Percentiles rank a stretch among this genome's conserved stretches.
Evolutionary conservation across 2,113 vertebrate species (phyloP).

Genomic region (Heteronetta atricapilla): DNA sequence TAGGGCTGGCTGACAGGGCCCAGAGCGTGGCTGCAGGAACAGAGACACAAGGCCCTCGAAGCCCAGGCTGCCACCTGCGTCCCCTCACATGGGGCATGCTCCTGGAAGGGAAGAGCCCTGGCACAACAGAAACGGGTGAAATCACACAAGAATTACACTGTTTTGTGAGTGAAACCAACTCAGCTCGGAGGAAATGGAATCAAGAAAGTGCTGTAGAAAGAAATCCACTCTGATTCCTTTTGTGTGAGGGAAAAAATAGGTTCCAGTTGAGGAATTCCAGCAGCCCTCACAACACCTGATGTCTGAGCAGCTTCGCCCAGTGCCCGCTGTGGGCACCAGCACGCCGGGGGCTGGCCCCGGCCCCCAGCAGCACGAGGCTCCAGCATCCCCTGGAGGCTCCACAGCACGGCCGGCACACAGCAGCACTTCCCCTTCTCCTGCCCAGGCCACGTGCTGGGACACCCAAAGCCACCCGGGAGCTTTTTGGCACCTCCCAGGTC

Average conservation of each 20-base stretch:
- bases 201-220: not conserved
- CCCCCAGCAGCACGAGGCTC: not conserved
- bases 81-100: rapidly evolving
- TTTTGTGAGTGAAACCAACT: not conserved
- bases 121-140: not conserved
- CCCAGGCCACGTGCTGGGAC: too few species aligned
- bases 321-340: not conserved
- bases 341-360: not conserved
- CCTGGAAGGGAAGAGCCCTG: not conserved
- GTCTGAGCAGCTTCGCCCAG: not conserved
- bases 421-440: not conserved
- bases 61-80: rapidly evolving
- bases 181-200: not conserved
- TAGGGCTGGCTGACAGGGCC: not conserved
- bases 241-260: not conserved
- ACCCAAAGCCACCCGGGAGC: not conserved
- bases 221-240: not conserved
- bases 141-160: not conserved
- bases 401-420: not conserved
- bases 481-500: rapidly evolving
- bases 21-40: not conserved
- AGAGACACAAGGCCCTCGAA: rapidly evolving
- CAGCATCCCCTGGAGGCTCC: rapidly evolving
- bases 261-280: not conserved
- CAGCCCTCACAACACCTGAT: not conserved